Conservation (phyloP, 2,113 vertebrate species). For the Chaetops frenatus region DNA sequence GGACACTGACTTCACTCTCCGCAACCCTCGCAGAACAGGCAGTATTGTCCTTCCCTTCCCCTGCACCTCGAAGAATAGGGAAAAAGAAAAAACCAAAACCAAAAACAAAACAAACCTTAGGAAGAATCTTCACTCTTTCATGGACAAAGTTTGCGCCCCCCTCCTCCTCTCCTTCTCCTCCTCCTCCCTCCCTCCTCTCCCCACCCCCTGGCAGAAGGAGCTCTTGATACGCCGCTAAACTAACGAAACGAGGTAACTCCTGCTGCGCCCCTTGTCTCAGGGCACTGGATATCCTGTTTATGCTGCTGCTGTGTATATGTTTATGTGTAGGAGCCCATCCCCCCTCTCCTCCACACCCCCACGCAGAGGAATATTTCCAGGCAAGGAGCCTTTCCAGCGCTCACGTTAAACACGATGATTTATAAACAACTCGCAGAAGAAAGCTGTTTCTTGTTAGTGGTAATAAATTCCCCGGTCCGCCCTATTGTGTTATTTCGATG, state of each 20-base stretch:
- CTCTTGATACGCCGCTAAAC: constrained; percentile 23
- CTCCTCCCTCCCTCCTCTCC: background rate
- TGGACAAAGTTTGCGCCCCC: background rate
- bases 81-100: accelerated
- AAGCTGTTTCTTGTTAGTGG: constrained; percentile 63
- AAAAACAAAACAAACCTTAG: background rate
- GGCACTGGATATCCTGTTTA: constrained; percentile 15
- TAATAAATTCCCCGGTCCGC: constrained; percentile 64
- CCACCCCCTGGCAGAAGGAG: background rate
- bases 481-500: constrained; percentile 43
- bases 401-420: constrained; percentile 61
- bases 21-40: background rate
- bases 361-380: constrained; percentile 51
- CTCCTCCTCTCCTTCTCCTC: background rate
- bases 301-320: constrained; percentile 16
- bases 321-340: constrained; percentile 47
- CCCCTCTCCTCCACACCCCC: constrained; percentile 36
- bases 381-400: constrained; percentile 30
- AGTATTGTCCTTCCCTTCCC: background rate
- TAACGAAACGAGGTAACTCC: constrained; percentile 39
- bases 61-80: background rate
- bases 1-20: background rate
- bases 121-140: background rate
- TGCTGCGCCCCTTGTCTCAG: constrained; percentile 16
- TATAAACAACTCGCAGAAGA: constrained; percentile 70